Base-by-base conservation (phyloP, 2,797 vertebrate species). In the Phylloscopus collybita region DNA sequence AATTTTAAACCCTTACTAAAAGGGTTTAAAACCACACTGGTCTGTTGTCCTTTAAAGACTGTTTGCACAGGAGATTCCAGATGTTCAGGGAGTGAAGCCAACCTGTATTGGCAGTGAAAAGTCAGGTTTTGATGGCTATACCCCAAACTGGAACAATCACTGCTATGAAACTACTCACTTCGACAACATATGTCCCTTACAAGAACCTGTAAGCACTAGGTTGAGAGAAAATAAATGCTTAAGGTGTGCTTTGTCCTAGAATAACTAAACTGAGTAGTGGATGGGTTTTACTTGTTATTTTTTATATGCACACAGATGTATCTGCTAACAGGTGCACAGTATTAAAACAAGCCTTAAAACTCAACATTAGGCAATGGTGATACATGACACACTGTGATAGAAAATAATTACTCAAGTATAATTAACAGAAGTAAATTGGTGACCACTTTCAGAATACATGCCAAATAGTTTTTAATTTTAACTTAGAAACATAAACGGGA, bases 301-400 rank as follows among this genome's bases (percentile, higher is more conserved):
- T 38, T 59, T 9, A 34, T 34, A 3, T 38, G 10, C 26, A 25
- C 6, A 13, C 14, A 9, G 2, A 0, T 5, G 3, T 51, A 5
- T 61, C n/a, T 96, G 32, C 22, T 54, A 0, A 29, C 0, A 1
- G 7, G 14, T 79, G 13, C 22, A 5, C 18, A 53, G 10, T 22
- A 27, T 34, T 67, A 49, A 34, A 57, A 42, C 51, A 57, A 23
- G n/a, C 3, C 13, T 72, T 57, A 15, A 2, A 3, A 23, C 19
- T 85, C 29, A 42, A 71, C 80, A 54, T 72, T 22, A 7, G 13
- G 14, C 9, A 18, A 10, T 0, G 1, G 26, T 18, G n/a, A 8
- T 44, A 32, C 2, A 2, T 1, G 2, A 16, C 40, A 34, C 3
- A 6, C n/a, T 26, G n/a, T 27, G 34, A 44, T 87, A 42, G 20